Percentiles rank a stretch among this genome's conserved stretches.
These are phyloP conservation scores for Cydia strobilella DNA, from an alignment of 1,140 invertebrate species.

Conservation along the genomic window DNA sequence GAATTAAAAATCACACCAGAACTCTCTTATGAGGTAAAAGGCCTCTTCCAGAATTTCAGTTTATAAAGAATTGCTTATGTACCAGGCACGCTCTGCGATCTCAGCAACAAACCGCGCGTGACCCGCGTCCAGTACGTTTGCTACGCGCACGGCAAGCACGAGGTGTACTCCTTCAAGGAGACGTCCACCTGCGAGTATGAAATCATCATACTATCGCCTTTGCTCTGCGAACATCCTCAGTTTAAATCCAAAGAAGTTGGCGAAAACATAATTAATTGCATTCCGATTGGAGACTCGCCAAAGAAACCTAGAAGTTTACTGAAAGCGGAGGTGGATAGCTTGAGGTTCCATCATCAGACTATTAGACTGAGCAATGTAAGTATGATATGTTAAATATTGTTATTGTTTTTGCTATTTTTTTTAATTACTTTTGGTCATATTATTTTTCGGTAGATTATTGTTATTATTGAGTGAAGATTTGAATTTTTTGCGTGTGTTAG, in stretches of 20 bases:
- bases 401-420: background rate
- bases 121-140: slow-evolving; percentile 93
- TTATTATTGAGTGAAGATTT: slow-evolving; percentile 24
- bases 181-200: slow-evolving; percentile 97
- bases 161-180: slow-evolving; percentile 96
- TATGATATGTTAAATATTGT: slow-evolving; percentile 33
- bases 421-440: background rate
- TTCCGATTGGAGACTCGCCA: slow-evolving; percentile 85
- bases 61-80: background rate
- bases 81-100: slow-evolving; percentile 93
- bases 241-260: slow-evolving; percentile 91
- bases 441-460: slow-evolving; percentile 30
- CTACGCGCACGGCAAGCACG: slow-evolving; percentile 91
- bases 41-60: too few relatives aligned
- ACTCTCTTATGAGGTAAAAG: too few relatives aligned
- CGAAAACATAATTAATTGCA: slow-evolving; percentile 91
- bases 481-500: slow-evolving; percentile 35
- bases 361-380: slow-evolving; percentile 59
- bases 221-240: slow-evolving; percentile 93
- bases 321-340: slow-evolving; percentile 86
- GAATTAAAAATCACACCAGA: too few relatives aligned
- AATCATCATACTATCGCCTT: slow-evolving; percentile 90
- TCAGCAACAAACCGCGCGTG: slow-evolving; percentile 90
- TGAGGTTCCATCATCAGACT: slow-evolving; percentile 84
- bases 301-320: slow-evolving; percentile 88